Evolutionary conservation across 2,113 vertebrate genomes (phyloP).

Genomic region (Carassius carassius): DNA sequence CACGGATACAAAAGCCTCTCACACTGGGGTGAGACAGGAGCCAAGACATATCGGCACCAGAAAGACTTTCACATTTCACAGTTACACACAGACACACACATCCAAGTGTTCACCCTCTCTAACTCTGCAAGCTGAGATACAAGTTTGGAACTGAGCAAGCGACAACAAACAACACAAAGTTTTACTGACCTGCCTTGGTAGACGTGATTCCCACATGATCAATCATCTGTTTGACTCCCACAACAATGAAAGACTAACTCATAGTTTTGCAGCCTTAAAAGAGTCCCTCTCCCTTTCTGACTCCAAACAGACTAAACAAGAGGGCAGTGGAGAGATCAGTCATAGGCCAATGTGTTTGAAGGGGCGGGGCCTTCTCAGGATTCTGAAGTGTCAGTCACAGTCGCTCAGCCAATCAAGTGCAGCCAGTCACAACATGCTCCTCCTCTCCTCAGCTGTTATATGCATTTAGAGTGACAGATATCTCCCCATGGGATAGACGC

Average conservation of each 20-base stretch:
- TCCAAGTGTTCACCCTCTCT: not conserved
- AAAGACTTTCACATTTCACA: not conserved
- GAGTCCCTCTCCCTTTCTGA: conserved; percentile 9
- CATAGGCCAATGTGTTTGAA: conserved; percentile 34
- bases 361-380: conserved; percentile 17
- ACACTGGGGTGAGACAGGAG: conserved; percentile 27
- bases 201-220: conserved; percentile 20
- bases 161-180: not conserved
- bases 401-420: conserved; percentile 42
- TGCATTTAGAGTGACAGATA: not conserved
- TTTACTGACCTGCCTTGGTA: conserved; percentile 48
- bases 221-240: not conserved
- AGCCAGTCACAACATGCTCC: not conserved
- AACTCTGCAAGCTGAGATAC: not conserved
- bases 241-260: conserved; percentile 5
- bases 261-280: conserved; percentile 1
- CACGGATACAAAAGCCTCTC: conserved; percentile 12
- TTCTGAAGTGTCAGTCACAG: conserved; percentile 26
- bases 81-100: conserved; percentile 11
- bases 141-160: not conserved
- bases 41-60: conserved; percentile 32
- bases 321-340: conserved; percentile 24
- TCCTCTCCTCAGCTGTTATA: conserved; percentile 13
- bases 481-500: not conserved
- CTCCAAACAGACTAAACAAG: conserved; percentile 16